Conservation (phyloP, 1,140 invertebrate species). For the Zaprionus gabonicus region DNA sequence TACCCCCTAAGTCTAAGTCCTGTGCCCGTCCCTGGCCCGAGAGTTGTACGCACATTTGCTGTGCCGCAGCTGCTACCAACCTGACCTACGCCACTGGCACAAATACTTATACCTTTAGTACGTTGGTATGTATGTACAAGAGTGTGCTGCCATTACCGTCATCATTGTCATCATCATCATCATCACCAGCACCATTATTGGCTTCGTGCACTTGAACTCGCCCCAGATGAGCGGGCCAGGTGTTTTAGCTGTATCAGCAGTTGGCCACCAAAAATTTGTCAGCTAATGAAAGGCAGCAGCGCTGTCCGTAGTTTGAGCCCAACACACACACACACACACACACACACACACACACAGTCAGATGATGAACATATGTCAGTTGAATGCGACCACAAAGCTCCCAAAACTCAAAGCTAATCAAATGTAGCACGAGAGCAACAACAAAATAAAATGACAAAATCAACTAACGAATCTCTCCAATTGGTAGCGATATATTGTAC, state of each 20-base stretch:
- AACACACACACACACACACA: neutral
- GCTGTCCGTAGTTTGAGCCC: neutral
- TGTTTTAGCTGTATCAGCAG: constrained; percentile 50
- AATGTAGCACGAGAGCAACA: constrained; percentile 6
- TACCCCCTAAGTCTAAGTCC: neutral
- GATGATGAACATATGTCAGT: constrained; percentile 67
- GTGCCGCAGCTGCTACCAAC: constrained; percentile 32
- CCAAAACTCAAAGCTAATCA: constrained; percentile 30
- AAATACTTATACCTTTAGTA: constrained; percentile 18
- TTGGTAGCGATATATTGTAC: neutral
- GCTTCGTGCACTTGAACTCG: constrained; percentile 45
- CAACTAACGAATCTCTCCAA: constrained; percentile 12
- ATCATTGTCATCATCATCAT: constrained; percentile 15
- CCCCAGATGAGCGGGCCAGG: constrained; percentile 30
- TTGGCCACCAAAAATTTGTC: constrained; percentile 61
- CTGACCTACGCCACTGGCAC: constrained; percentile 8
- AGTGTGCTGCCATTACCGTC: constrained; percentile 27
- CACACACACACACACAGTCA: constrained; percentile 23
- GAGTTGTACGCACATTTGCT: constrained; percentile 65
- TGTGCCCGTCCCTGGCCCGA: neutral
- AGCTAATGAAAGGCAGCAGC: constrained; percentile 56
- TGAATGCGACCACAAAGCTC: constrained; percentile 37
- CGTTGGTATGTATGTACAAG: constrained; percentile 24
- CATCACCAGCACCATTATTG: constrained; percentile 11
- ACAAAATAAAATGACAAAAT: constrained; percentile 2